Base-by-base conservation (phyloP, 2,888 invertebrate species). In the Lutraria lutraria region DNA sequence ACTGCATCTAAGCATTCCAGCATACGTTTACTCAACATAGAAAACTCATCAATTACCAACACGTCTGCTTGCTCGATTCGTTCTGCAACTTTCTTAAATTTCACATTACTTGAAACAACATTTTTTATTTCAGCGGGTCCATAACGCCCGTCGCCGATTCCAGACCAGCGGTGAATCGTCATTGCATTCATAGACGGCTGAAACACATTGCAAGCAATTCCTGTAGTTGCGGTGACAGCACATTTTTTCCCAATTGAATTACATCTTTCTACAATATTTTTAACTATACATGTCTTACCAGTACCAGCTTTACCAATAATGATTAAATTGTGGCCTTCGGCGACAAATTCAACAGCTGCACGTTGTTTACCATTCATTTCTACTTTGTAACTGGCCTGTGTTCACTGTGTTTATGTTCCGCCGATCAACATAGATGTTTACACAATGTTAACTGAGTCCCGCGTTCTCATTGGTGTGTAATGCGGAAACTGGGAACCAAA, bases 141-240 rank as follows among this genome's bases (percentile, higher is more conserved):
- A 84, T 83, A 87, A 0, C 90, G 82, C 0, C 90, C 87, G 82
- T 90, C 90, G 15, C 81, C 87, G 1, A 90, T 90, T 0, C 90
- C 90, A 29, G 83, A 90, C 87, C 87, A 90, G 6, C 85, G 60
- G 19, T 88, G 90, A 29, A 90, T 86, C 19, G 90, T 89, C 80
- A 68, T 68, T n/a, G 89, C 83, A 15, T 88, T 84, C 19, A 89
- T 0, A 34, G n/a, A 16, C 29, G 25, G 13, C 15, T 25, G 19
- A 72, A 88, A 90, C 25, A 90, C 25, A n/a, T 34, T 53, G 25
- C 90, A 90, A 31, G 90, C 88, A 12, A 90, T 90, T 0, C 90
- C 90, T 53, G 90, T 90, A 21, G 90, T 90, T 13, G 83, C 82
- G 80, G 90, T 90, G 19, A 88, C 79, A 34, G 86, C 34, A 21